Percentiles rank a stretch among this genome's conserved stretches.
These are phyloP conservation scores for Rhinophrynus dorsalis DNA, from an alignment of 2,797 vertebrate species.

Conservation along the genomic window DNA sequence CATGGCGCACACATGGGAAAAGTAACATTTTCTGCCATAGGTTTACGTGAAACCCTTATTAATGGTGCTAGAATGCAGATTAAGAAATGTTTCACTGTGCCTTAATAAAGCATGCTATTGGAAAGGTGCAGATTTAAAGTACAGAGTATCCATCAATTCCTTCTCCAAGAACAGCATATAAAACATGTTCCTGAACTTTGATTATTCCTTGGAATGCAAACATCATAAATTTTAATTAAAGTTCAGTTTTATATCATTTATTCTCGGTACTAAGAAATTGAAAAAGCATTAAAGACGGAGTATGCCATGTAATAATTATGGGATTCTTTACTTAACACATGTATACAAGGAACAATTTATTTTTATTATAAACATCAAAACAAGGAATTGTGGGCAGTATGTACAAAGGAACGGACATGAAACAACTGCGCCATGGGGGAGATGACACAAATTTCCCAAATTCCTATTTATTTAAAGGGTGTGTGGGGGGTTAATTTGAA, in stretches of 20 bases:
- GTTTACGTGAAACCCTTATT: slow-evolving; percentile 4
- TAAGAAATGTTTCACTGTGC: background rate
- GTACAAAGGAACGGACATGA: no score
- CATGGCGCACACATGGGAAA: slow-evolving; percentile 25
- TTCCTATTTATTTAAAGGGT: no score
- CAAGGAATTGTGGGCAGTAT: no score
- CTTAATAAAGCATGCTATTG: background rate
- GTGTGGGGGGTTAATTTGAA: no score
- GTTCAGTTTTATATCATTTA: background rate
- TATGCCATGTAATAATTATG: background rate
- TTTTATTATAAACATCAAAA: no score
- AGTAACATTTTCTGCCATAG: slow-evolving; percentile 19
- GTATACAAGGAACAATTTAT: no score
- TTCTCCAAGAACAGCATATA: slow-evolving; percentile 4
- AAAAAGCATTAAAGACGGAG: no score
- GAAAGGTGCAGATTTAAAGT: background rate
- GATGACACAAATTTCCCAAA: no score
- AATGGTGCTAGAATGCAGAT: background rate
- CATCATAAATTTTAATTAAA: slow-evolving; percentile 15
- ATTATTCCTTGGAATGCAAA: slow-evolving; percentile 1
- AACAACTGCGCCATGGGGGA: no score
- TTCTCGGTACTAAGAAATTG: background rate
- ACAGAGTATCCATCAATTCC: background rate
- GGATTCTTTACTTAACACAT: no score
- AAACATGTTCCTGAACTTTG: background rate